These are phyloP conservation scores for Brachionus sp. DNA, from an alignment of 1,140 invertebrate species.

Conservation along the genomic window DNA sequence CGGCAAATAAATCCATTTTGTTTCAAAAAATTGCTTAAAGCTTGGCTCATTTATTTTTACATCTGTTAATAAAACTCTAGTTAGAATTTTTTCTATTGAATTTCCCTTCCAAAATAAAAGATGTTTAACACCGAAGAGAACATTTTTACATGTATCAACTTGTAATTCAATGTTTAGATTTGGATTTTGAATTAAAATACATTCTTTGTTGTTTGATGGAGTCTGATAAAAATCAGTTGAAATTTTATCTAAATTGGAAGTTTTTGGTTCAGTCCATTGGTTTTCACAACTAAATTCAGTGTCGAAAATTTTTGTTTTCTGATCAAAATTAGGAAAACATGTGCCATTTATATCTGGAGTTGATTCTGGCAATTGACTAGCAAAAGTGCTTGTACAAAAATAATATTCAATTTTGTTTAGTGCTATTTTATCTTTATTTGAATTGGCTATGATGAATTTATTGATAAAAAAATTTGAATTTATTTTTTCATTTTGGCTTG, in stretches of 20 bases:
- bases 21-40: conserved; percentile 41
- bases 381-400: background rate
- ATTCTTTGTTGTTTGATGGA: background rate
- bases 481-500: background rate
- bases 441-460: background rate
- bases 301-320: background rate
- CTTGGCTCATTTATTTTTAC: background rate
- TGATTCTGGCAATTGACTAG: background rate
- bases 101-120: conserved; percentile 16
- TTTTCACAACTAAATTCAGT: background rate
- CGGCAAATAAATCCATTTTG: conserved; percentile 36
- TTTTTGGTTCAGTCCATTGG: background rate
- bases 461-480: background rate
- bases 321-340: background rate
- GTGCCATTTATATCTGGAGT: background rate
- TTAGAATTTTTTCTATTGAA: background rate
- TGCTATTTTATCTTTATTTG: background rate
- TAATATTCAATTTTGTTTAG: background rate
- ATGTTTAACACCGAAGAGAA: background rate
- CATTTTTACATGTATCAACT: background rate
- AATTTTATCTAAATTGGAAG: background rate
- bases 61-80: background rate
- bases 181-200: background rate
- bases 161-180: background rate
- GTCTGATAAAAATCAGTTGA: background rate